Evolutionary conservation across 2,113 vertebrate genomes (phyloP), one percentile per base, ranked within the genome.

Genomic region (Bubo blakistoni): DNA sequence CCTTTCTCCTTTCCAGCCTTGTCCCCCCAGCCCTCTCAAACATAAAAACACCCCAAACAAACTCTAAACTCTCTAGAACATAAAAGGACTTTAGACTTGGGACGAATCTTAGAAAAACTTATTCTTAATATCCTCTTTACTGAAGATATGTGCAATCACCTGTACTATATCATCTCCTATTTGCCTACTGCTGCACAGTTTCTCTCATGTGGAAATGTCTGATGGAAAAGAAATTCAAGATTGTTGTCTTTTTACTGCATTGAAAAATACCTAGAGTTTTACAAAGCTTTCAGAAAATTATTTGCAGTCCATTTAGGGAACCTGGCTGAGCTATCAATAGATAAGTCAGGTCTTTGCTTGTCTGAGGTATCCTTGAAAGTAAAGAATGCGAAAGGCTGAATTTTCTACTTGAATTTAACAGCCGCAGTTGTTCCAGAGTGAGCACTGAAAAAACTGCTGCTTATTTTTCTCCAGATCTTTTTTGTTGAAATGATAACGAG

Each of bases 251-350:
- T 94, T 95, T 76, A 66, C 80, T 97, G 92, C 73, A 88, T 82
- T 97, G 96, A 78, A 94, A 95, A 93, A 86, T 89, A 88, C 70
- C 52, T 58, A 62, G 71, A 80, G 62, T 92, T 97, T 94, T 91
- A 95, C 66, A 69, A 74, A 96, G 61, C 70, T 97, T 91, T 80
- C 55, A 94, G 88, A 84, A 96, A 97, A 94, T 81, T 95, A 88
- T 94, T 91, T 81, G 81, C 49, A 81, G 69, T 76, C 83, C 62
- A 36, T 86, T 92, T 97, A 94, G 81, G 69, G 57, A 93, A 96
- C n/a, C 77, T 88, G 49, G 18, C 66, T 91, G 71, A 94, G 77
- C 81, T 96, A 89, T 97, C 80, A 94, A 69, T 81, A 95, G 89
- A 73, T 93, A 94, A 94, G 76, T 84, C 88, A 83, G 69, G 16